These are phyloP conservation scores for Harlomillsia oculata DNA, from an alignment of 1,140 invertebrate species.

Conservation along the genomic window DNA sequence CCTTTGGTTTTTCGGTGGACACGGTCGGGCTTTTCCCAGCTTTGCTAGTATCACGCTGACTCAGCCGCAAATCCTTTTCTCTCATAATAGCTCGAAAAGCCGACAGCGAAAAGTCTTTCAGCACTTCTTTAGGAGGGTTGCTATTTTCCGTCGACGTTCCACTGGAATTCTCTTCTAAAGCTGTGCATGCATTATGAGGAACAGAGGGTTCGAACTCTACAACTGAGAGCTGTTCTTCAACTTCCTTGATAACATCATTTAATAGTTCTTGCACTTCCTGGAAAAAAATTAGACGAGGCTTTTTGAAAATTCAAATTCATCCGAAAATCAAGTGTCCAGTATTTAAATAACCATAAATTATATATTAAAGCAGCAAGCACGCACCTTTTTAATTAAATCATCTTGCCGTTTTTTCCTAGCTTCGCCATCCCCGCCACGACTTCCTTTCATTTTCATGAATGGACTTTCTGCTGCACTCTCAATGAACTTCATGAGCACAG, in stretches of 20 bases:
- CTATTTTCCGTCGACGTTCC: too few relatives aligned
- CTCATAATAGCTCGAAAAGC: constrained; percentile 16
- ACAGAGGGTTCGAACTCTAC: background rate
- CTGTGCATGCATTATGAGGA: too few relatives aligned
- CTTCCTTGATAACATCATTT: constrained; percentile 8
- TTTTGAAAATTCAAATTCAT: too few relatives aligned
- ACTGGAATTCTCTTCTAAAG: too few relatives aligned
- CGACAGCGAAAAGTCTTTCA: constrained; percentile 10
- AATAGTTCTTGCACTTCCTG: background rate
- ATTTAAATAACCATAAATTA: background rate
- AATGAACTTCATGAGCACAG: constrained; percentile 39
- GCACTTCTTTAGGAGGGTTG: too few relatives aligned
- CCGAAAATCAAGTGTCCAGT: too few relatives aligned
- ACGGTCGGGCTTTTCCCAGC: background rate
- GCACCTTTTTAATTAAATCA: constrained; percentile 11
- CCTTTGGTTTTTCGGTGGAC: background rate
- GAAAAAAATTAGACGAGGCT: too few relatives aligned
- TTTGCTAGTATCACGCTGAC: background rate
- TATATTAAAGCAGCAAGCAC: background rate
- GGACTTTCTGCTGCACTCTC: constrained; percentile 40
- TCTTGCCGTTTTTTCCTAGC: constrained; percentile 22
- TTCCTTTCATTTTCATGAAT: constrained; percentile 38
- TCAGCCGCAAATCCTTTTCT: constrained; percentile 4
- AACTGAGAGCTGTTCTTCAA: constrained; percentile 6
- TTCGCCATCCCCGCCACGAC: constrained; percentile 7